phyloP scores from a whole-genome alignment of 2,888 invertebrate genomes.

The Pseudococcus viburni region DNA sequence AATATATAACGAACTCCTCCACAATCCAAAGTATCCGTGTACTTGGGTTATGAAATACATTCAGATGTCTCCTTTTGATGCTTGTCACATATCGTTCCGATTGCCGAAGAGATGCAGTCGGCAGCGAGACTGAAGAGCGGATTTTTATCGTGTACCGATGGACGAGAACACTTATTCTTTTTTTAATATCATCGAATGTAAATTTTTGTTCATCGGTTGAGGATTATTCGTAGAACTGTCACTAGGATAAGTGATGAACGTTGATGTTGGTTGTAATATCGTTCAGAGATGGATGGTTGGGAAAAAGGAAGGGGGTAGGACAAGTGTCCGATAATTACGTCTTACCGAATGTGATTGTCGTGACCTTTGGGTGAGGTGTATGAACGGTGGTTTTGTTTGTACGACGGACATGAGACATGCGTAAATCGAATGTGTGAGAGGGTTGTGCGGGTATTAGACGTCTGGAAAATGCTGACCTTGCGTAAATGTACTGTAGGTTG shows the following conservation, averaged over 20 bases:
- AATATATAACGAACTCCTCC: slow-evolving; percentile 2
- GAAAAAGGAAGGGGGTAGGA: not conserved
- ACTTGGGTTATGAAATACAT: not conserved
- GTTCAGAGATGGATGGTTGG: no score
- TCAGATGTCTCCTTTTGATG: not conserved
- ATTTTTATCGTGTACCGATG: not conserved
- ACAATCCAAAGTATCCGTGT: not conserved
- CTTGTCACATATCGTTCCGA: not conserved
- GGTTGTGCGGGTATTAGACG: not conserved
- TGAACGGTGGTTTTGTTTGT: not conserved
- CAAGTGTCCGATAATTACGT: not conserved
- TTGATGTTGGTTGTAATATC: not conserved
- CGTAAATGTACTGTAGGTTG: no score
- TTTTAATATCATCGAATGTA: not conserved
- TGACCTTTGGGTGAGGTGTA: not conserved
- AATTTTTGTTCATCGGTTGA: not conserved
- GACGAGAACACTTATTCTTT: not conserved
- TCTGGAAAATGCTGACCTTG: not conserved
- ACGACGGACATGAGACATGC: no score
- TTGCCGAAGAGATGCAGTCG: not conserved
- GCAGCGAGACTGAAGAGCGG: not conserved
- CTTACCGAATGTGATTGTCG: not conserved
- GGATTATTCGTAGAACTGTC: not conserved
- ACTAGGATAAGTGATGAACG: not conserved
- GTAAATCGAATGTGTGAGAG: no score